phyloP scores from a whole-genome alignment of 2,113 vertebrate genomes.

The Alaudala cheleensis region DNA sequence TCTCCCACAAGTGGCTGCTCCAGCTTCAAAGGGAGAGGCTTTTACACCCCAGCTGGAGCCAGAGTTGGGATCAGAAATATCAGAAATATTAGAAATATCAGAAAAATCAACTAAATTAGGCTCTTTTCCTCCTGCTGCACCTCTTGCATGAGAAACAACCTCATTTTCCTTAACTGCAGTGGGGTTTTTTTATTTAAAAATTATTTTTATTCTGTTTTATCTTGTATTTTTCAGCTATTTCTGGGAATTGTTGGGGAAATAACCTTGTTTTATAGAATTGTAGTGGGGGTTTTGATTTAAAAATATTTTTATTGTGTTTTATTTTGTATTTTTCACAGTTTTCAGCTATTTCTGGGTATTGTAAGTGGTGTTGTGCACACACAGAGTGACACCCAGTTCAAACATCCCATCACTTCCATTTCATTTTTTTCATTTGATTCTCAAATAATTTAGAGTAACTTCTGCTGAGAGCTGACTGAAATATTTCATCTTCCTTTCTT shows the following conservation, averaged over 20 bases:
- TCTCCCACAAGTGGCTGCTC: background rate
- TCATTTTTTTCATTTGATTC: background rate
- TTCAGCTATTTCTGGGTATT: background rate
- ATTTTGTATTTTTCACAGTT: background rate
- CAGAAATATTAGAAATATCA: no score
- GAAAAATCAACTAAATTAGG: no score
- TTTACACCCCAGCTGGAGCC: background rate
- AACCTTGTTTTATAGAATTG: background rate
- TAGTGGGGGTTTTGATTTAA: background rate
- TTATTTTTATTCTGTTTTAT: background rate
- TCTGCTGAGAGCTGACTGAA: background rate
- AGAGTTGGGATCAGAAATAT: background rate
- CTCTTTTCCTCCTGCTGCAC: background rate
- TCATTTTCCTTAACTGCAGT: background rate
- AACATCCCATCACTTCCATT: background rate
- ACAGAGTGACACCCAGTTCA: background rate
- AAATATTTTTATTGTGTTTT: accelerated
- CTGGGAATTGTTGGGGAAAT: background rate
- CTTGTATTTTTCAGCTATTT: background rate
- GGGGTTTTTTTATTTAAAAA: background rate
- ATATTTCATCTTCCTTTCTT: background rate
- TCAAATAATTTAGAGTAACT: background rate
- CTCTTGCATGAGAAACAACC: background rate
- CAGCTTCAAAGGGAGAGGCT: background rate
- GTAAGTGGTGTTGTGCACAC: background rate